Evolutionary conservation across 2,888 invertebrate genomes (phyloP).

Genomic region (Beris morrisii): DNA sequence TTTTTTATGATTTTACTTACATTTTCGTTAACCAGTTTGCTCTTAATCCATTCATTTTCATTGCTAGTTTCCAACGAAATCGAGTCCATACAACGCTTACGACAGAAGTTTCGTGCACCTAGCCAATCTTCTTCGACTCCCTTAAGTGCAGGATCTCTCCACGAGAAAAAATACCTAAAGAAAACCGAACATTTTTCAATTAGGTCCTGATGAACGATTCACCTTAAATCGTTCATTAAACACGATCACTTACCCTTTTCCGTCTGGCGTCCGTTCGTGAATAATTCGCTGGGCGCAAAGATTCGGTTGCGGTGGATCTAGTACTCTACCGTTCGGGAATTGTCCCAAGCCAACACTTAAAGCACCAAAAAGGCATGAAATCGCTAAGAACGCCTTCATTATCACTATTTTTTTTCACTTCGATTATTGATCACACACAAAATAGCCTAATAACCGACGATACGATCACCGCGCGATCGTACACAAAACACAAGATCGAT

Average conservation of each 20-base stretch:
- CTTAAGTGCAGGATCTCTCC: conserved; percentile 75
- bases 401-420: conserved; percentile 23
- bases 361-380: conserved; percentile 47
- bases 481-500: neutral
- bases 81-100: conserved; percentile 87
- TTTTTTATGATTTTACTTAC: conserved; percentile 57
- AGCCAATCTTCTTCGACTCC: conserved; percentile 83
- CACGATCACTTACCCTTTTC: conserved; percentile 60
- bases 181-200: conserved; percentile 2
- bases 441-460: neutral
- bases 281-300: conserved; percentile 74
- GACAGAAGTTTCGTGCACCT: conserved; percentile 80
- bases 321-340: conserved; percentile 74
- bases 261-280: conserved; percentile 71
- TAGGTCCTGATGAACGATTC: no score
- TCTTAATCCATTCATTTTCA: conserved; percentile 86
- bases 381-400: conserved; percentile 31
- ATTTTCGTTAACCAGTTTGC: conserved; percentile 73
- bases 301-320: conserved; percentile 77
- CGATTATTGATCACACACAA: neutral
- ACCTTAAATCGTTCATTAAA: neutral
- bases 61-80: conserved; percentile 82
- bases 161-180: conserved; percentile 81
- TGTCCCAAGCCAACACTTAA: conserved; percentile 60
- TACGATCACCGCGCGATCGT: neutral